phyloP scores from a whole-genome alignment of 2,113 vertebrate species.

The Lampris megalopsis region DNA sequence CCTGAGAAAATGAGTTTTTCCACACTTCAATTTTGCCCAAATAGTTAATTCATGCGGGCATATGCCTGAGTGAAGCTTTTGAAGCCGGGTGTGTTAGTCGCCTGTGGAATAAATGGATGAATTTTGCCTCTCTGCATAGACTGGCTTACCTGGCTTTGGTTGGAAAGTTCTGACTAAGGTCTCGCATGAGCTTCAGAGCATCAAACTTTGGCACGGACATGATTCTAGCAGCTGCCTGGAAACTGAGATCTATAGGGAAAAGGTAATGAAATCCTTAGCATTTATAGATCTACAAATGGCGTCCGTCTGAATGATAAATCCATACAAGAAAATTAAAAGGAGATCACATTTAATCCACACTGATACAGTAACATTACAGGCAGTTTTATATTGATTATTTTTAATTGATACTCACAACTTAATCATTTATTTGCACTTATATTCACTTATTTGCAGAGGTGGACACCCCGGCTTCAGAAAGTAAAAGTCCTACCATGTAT shows the following conservation, averaged over 20 bases:
- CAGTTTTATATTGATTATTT: neutral
- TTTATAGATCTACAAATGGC: slow-evolving; percentile 5
- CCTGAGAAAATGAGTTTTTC: neutral
- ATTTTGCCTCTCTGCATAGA: neutral
- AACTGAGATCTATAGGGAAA: slow-evolving; percentile 89
- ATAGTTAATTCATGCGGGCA: neutral
- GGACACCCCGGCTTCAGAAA: too few relatives aligned
- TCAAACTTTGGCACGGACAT: slow-evolving; percentile 89
- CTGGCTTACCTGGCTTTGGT: slow-evolving; percentile 90
- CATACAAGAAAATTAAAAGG: neutral
- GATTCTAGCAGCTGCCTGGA: slow-evolving; percentile 93
- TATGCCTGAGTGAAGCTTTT: neutral
- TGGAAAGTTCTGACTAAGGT: slow-evolving; percentile 96
- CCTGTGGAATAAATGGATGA: slow-evolving; percentile 12
- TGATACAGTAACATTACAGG: neutral
- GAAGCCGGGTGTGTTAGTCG: slow-evolving; percentile 22
- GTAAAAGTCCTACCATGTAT: too few relatives aligned
- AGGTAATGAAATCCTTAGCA: slow-evolving; percentile 22
- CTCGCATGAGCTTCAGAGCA: slow-evolving; percentile 91
- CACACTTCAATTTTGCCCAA: neutral
- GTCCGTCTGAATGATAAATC: neutral
- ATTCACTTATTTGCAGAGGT: neutral
- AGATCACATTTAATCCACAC: neutral
- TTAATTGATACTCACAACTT: neutral
- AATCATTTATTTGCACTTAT: neutral